phyloP scores from a whole-genome alignment of 2,888 invertebrate genomes.

The Ametastegia equiseti region DNA sequence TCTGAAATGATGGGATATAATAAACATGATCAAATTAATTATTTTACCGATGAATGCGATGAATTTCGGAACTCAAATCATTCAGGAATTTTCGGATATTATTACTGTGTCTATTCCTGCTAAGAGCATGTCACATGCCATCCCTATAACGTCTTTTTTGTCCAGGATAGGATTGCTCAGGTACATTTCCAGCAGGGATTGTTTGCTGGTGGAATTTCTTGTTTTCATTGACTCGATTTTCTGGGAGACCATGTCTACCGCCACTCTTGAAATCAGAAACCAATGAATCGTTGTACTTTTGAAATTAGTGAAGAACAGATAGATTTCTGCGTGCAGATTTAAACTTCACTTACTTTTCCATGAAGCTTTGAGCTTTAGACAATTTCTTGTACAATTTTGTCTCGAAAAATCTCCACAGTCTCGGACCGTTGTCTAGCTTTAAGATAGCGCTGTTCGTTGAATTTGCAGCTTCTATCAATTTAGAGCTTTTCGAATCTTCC shows the following conservation, averaged over 20 bases:
- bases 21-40: neutral
- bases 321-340: constrained; percentile 27
- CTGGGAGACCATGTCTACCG: constrained; percentile 81
- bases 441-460: constrained; percentile 85
- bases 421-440: constrained; percentile 83
- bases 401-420: constrained; percentile 84
- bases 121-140: constrained; percentile 89
- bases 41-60: neutral
- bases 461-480: constrained; percentile 85
- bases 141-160: constrained; percentile 88
- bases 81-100: constrained; percentile 55
- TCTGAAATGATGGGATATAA: constrained; percentile 79
- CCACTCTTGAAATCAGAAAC: constrained; percentile 77
- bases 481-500: constrained; percentile 81
- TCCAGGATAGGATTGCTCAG: constrained; percentile 84
- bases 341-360: constrained; percentile 80
- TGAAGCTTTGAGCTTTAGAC: constrained; percentile 82
- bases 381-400: constrained; percentile 86
- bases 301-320: neutral
- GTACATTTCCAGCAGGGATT: constrained; percentile 84
- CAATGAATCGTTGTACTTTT: constrained; percentile 52
- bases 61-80: neutral
- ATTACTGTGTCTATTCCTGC: constrained; percentile 93
- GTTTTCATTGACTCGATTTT: constrained; percentile 75
- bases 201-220: constrained; percentile 59